These are phyloP conservation scores for Prietella phreatophila DNA, from an alignment of 2,113 vertebrate genomes.

Conservation along the genomic window DNA sequence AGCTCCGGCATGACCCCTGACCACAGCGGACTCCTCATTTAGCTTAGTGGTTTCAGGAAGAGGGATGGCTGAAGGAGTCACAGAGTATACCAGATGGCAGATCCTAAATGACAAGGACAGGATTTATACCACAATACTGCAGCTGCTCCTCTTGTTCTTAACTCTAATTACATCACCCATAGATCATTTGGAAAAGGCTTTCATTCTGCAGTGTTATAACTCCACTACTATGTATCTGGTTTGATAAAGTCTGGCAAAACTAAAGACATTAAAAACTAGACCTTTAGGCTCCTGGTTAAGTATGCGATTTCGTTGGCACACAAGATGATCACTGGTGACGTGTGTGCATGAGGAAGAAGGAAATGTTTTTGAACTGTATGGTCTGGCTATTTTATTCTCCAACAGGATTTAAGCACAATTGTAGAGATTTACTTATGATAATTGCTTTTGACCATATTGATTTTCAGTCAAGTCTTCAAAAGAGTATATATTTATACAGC, in stretches of 20 bases:
- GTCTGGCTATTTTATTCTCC: neutral
- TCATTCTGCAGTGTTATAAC: neutral
- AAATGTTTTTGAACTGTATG: conserved; percentile 13
- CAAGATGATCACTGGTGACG: neutral
- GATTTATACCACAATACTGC: conserved; percentile 52
- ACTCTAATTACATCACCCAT: neutral
- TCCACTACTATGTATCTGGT: neutral
- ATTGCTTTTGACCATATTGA: conserved; percentile 22
- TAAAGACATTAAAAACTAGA: neutral
- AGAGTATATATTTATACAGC: neutral
- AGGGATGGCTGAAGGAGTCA: conserved; percentile 58
- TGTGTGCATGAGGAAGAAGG: neutral
- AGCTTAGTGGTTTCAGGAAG: conserved; percentile 48
- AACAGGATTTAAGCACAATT: conserved; percentile 20
- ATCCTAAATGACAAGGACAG: conserved; percentile 53
- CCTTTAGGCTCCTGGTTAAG: neutral
- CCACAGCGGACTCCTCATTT: conserved; percentile 63
- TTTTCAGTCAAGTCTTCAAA: conserved; percentile 13
- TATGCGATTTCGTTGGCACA: neutral
- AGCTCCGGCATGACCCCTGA: conserved; percentile 38
- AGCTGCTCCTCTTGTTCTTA: conserved; percentile 48
- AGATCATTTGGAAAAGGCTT: conserved; percentile 18
- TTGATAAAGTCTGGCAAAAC: neutral
- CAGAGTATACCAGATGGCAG: conserved; percentile 46
- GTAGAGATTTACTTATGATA: conserved; percentile 29